These are phyloP conservation scores for Candidula unifasciata DNA, from an alignment of 2,888 invertebrate species.

Conservation along the genomic window DNA sequence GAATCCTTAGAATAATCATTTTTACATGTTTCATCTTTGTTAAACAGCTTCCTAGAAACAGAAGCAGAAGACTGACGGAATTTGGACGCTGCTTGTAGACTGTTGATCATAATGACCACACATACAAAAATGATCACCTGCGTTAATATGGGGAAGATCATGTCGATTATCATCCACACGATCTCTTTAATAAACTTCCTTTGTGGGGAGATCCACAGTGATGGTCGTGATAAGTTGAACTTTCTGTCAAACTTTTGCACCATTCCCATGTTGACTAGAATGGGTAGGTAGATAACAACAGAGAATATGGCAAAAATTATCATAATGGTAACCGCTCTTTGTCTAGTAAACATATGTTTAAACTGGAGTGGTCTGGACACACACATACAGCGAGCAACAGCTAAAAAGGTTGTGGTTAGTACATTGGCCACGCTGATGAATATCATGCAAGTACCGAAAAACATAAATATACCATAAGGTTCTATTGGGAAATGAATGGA, in stretches of 20 bases:
- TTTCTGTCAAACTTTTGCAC: no score
- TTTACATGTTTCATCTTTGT: background rate
- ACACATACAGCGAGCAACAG: conserved; percentile 17
- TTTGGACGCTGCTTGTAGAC: conserved; percentile 27
- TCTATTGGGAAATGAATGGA: background rate
- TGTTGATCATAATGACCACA: conserved; percentile 23
- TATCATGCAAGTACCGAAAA: background rate
- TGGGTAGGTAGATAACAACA: background rate
- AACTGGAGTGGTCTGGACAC: background rate
- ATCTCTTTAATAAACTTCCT: conserved; percentile 8
- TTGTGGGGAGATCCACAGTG: background rate
- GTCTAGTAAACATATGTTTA: background rate
- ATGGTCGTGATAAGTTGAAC: background rate
- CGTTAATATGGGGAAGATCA: background rate
- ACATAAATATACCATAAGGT: conserved; percentile 5
- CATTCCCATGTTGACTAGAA: conserved; percentile 16
- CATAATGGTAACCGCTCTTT: background rate
- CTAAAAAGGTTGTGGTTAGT: conserved; percentile 13
- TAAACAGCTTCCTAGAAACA: background rate
- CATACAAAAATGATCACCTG: background rate
- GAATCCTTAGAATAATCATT: background rate
- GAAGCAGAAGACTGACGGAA: conserved; percentile 1
- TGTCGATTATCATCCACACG: background rate
- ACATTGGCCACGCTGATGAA: background rate
- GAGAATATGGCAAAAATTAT: background rate